phyloP scores from a whole-genome alignment of 2,888 invertebrate species.

The Lucinisca nassula region DNA sequence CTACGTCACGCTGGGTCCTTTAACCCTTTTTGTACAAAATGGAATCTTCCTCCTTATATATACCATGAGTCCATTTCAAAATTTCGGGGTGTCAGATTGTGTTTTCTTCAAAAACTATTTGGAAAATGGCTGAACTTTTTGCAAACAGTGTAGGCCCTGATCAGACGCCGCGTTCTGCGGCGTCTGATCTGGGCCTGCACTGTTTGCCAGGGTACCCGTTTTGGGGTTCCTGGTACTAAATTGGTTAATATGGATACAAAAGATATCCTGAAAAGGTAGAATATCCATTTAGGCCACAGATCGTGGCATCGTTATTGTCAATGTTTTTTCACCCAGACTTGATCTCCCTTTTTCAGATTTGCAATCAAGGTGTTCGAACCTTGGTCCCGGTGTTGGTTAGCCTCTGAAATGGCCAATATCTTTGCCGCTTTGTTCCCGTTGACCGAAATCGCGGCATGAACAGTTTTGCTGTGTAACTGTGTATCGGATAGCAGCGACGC shows the following conservation, averaged over 20 bases:
- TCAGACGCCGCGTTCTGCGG: too few species aligned
- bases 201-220: too few species aligned
- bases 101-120: too few species aligned
- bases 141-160: too few species aligned
- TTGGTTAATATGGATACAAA: neutral
- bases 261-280: neutral
- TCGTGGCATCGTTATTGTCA: neutral
- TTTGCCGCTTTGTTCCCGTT: neutral
- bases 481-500: neutral
- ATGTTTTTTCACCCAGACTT: conserved; percentile 1
- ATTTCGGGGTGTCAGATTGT: too few species aligned
- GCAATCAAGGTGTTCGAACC: neutral
- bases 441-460: neutral
- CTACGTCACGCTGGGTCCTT: too few species aligned
- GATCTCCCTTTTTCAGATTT: neutral
- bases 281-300: neutral
- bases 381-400: neutral
- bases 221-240: too few species aligned
- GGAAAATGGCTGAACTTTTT: too few species aligned
- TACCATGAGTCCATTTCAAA: too few species aligned
- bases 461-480: neutral
- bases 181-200: too few species aligned
- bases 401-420: neutral
- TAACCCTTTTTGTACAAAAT: too few species aligned
- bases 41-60: too few species aligned